Percentiles rank a stretch among this genome's conserved stretches.
phyloP scores from a whole-genome alignment of 1,140 invertebrate species.

The Drosophila navojoa region DNA sequence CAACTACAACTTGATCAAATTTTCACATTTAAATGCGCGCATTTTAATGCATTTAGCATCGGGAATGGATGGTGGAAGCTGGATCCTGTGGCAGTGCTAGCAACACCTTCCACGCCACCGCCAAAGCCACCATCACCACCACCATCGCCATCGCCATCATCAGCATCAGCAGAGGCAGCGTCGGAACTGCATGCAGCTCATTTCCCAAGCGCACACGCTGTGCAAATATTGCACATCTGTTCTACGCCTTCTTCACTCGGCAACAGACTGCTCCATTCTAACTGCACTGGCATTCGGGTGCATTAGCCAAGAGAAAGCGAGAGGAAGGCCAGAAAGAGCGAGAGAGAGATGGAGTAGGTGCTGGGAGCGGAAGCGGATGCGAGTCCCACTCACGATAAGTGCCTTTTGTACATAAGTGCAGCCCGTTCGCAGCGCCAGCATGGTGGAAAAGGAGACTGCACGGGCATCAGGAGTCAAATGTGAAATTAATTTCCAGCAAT shows the following conservation, averaged over 20 bases:
- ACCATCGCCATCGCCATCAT: background rate
- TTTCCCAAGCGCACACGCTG: conserved; percentile 54
- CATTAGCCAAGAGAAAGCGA: conserved; percentile 41
- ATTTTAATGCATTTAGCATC: conserved; percentile 40
- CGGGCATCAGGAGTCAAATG: conserved; percentile 61
- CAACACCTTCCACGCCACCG: background rate
- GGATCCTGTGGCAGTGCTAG: background rate
- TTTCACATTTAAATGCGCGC: conserved; percentile 42
- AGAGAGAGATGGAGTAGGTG: conserved; percentile 38
- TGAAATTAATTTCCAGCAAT: conserved; percentile 66
- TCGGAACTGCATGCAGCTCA: conserved; percentile 56
- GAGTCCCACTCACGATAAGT: conserved; percentile 63
- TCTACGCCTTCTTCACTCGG: background rate
- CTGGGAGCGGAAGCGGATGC: conserved; percentile 55
- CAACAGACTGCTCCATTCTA: conserved; percentile 1
- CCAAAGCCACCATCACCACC: background rate
- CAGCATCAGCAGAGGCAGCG: background rate
- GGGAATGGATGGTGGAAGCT: conserved; percentile 3
- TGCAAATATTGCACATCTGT: conserved; percentile 41
- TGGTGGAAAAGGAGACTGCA: conserved; percentile 7
- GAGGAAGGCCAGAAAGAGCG: conserved; percentile 30
- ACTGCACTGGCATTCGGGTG: conserved; percentile 33
- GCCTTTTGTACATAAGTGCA: conserved; percentile 65
- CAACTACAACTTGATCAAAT: conserved; percentile 46
- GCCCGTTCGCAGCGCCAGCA: background rate